phyloP scores from a whole-genome alignment of 2,888 invertebrate genomes.

The Erynnis tages region DNA sequence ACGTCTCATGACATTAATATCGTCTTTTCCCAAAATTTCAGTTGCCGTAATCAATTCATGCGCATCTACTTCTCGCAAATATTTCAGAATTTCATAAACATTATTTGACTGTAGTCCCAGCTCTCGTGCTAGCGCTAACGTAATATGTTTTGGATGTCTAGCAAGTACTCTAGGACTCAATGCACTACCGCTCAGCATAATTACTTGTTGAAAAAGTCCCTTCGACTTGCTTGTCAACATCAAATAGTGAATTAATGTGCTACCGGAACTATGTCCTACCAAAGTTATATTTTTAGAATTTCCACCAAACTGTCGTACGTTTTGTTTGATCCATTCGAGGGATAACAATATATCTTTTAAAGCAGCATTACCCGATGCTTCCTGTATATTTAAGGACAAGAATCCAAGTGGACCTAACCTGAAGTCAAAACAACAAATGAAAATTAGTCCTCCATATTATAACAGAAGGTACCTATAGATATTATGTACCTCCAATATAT shows the following conservation, averaged over 20 bases:
- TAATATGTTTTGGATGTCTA: slow-evolving; percentile 32
- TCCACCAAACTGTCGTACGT: slow-evolving; percentile 48
- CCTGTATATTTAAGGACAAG: slow-evolving; percentile 42
- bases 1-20: slow-evolving; percentile 32
- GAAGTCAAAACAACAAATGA: slow-evolving; percentile 14
- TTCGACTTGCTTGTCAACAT: slow-evolving; percentile 41
- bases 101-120: slow-evolving; percentile 29
- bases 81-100: slow-evolving; percentile 27
- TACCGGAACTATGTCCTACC: slow-evolving; percentile 52
- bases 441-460: neutral
- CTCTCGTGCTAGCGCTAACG: slow-evolving; percentile 31
- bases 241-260: slow-evolving; percentile 43
- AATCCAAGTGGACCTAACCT: slow-evolving; percentile 55
- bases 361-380: slow-evolving; percentile 49
- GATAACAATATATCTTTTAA: slow-evolving; percentile 49
- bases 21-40: slow-evolving; percentile 1
- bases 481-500: too few species aligned
- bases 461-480: too few species aligned
- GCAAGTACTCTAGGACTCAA: slow-evolving; percentile 37
- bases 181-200: slow-evolving; percentile 38
- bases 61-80: slow-evolving; percentile 30
- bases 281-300: slow-evolving; percentile 43
- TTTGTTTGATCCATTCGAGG: slow-evolving; percentile 46
- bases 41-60: slow-evolving; percentile 37
- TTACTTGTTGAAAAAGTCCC: slow-evolving; percentile 37